Evolutionary conservation across 2,888 invertebrate species (phyloP), one percentile per base, ranked within the genome.

Genomic region (Bellardia bayeri): DNA sequence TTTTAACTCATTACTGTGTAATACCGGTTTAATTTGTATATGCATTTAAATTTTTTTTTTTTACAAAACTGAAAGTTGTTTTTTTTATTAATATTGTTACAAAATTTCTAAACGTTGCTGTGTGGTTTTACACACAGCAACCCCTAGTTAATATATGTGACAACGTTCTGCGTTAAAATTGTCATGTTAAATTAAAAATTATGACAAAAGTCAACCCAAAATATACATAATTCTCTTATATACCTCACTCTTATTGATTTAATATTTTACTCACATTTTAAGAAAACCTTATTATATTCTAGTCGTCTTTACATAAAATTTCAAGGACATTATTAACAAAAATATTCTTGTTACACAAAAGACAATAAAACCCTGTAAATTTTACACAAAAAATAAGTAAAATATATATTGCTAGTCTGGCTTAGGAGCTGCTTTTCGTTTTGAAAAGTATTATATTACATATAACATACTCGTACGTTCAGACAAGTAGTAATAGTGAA

Each of bases 291-390:
- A 33, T 33, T n/a, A 11, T 9, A 33, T 74, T n/a, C 49, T 7
- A 23, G n/a, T 69, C 63, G 45, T 63, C n/a, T 42, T 23, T 23
- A 14, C 42, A 58, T 14, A 51, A 56, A 45, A n/a, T 56, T 76
- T 76, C 82, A 83, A 83, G 82, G 82, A 30, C 76, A 16, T 42
- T 56, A 23, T 49, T 61, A 45, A 61, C 13, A 63, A 71, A 76
- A 30, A 40, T 49, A 0, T 64, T 49, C 9, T 3, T 78, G 23
- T 45, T 33, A 40, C 3, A 68, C 30, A 49, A 63, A 56, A 68
- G 37, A 61, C 56, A 80, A 68, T 56, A 85, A 68, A 68, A 14
- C 69, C 23, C 3, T 23, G 45, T 5, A 42, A 66, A 13, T 66
- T 16, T 23, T 42, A 30, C 9, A 6, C 1, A 58, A 23, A 42